Conservation (phyloP, 2,888 invertebrate genomes). For the Tenodera sinensis region DNA sequence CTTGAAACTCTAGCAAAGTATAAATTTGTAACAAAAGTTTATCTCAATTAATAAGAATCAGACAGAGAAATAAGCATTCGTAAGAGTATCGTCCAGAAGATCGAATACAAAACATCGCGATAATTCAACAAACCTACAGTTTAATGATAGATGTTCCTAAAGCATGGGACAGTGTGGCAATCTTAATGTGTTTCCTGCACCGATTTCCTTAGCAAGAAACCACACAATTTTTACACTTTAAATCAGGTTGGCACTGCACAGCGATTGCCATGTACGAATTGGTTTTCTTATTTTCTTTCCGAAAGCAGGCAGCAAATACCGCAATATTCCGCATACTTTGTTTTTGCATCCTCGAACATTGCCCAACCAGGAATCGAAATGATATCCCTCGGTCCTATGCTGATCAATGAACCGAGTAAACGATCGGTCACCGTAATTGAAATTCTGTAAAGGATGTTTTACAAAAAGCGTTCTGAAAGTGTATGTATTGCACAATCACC, state of each 20-base stretch:
- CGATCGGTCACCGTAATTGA: not conserved
- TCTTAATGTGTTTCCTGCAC: too few species aligned
- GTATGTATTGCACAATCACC: not conserved
- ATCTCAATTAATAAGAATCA: too few species aligned
- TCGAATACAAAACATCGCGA: too few species aligned
- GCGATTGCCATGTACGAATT: not conserved
- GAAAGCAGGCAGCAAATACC: not conserved
- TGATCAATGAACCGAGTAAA: not conserved
- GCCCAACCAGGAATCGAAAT: not conserved
- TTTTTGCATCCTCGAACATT: not conserved
- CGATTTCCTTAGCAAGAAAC: not conserved
- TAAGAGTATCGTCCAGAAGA: too few species aligned
- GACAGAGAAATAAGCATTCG: too few species aligned
- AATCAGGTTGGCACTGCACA: not conserved
- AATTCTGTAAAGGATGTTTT: not conserved
- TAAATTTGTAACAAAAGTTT: too few species aligned
- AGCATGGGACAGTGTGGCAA: too few species aligned
- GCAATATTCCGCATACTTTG: not conserved
- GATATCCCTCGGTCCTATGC: not conserved
- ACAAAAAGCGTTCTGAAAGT: not conserved
- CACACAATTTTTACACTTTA: not conserved
- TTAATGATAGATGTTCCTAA: too few species aligned
- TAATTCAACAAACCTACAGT: too few species aligned
- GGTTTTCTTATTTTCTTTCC: not conserved
- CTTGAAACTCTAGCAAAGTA: too few species aligned